Evolutionary conservation across 1,140 invertebrate genomes (phyloP).

Genomic region (Nasonia giraulti): DNA sequence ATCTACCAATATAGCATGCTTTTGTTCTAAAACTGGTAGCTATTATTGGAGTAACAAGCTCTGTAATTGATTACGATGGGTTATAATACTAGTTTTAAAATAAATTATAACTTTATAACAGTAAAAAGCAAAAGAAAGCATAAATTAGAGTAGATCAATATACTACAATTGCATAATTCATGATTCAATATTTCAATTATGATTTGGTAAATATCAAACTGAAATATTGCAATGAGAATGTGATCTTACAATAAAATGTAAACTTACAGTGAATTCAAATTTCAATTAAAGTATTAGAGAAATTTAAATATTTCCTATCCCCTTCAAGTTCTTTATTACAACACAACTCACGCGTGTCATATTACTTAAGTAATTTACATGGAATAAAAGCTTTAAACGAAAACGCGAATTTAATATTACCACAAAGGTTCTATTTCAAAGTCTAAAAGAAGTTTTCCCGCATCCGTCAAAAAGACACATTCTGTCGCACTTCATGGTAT

Average conservation of each 20-base stretch:
- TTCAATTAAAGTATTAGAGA: not conserved
- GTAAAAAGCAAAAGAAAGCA: not conserved
- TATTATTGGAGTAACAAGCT: not conserved
- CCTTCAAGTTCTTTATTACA: not conserved
- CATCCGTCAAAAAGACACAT: conserved; percentile 8
- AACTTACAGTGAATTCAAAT: not conserved
- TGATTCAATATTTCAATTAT: not conserved
- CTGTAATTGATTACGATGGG: not conserved
- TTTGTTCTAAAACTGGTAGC: not conserved
- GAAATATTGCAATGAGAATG: not conserved
- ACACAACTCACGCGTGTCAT: no score
- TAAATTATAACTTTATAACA: not conserved
- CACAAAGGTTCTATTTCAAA: conserved; percentile 19
- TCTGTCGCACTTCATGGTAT: not conserved
- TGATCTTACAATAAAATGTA: no score
- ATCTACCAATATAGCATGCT: not conserved
- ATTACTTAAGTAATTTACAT: not conserved
- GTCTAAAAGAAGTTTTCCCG: not conserved
- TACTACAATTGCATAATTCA: not conserved
- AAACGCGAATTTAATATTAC: conserved; percentile 9
- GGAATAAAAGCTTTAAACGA: not conserved
- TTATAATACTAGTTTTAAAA: no score
- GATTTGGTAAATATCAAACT: not conserved
- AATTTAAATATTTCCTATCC: conserved; percentile 11
- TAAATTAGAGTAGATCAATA: not conserved